Percentiles rank a stretch among this genome's conserved stretches.
Evolutionary conservation across 2,888 invertebrate species (phyloP).

Genomic region (Glaucopsyche alexis): DNA sequence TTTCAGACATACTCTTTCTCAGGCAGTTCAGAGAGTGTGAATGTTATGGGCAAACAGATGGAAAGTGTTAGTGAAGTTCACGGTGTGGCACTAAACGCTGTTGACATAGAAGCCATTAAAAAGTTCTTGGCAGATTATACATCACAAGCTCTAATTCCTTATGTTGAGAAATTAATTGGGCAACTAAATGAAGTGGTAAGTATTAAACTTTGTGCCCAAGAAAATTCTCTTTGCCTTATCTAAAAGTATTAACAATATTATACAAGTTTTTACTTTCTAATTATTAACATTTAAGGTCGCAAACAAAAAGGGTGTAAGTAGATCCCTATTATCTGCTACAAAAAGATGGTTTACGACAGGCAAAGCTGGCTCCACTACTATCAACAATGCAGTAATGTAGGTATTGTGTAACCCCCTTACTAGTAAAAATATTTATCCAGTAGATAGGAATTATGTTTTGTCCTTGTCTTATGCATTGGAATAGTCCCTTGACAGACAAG

Average conservation of each 20-base stretch:
- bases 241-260: background rate
- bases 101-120: conserved; percentile 92
- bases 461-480: no score
- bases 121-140: conserved; percentile 93
- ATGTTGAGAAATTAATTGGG: conserved; percentile 93
- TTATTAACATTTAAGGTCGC: conserved; percentile 77
- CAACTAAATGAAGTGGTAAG: conserved; percentile 82
- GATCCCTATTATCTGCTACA: conserved; percentile 95
- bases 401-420: no score
- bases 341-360: conserved; percentile 97
- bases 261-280: background rate
- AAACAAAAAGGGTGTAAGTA: conserved; percentile 94
- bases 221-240: no score
- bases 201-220: background rate
- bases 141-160: conserved; percentile 91
- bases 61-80: conserved; percentile 80
- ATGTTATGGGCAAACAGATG: conserved; percentile 69
- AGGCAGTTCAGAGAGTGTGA: conserved; percentile 81
- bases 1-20: conserved; percentile 74
- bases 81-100: conserved; percentile 87
- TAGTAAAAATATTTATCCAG: no score
- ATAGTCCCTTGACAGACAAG: no score
- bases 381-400: conserved; percentile 91
- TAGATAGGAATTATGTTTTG: no score
- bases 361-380: conserved; percentile 88